These are phyloP conservation scores for Lampropteryx suffumata DNA, from an alignment of 2,888 invertebrate genomes.

Conservation along the genomic window DNA sequence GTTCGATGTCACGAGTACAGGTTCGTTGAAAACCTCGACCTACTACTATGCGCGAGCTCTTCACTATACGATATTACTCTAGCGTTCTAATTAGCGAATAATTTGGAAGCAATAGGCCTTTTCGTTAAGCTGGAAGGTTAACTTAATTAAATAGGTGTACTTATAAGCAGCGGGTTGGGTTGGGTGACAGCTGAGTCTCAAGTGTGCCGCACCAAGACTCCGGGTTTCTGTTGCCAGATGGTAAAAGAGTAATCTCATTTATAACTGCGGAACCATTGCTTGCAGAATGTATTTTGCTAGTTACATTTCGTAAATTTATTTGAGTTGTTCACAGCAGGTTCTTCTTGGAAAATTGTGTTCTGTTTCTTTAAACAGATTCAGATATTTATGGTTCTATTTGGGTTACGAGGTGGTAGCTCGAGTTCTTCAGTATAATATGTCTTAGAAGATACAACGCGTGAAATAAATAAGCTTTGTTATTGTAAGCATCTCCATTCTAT, in stretches of 20 bases:
- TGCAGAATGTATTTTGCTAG: slow-evolving; percentile 1
- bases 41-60: neutral
- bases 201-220: slow-evolving; percentile 14
- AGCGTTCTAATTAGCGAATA: slow-evolving; percentile 51
- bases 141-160: slow-evolving; percentile 52
- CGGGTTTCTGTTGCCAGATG: slow-evolving; percentile 13
- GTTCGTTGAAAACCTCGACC: neutral
- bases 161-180: slow-evolving; percentile 41
- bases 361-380: no score
- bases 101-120: slow-evolving; percentile 44
- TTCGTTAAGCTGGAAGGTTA: slow-evolving; percentile 25
- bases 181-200: slow-evolving; percentile 26
- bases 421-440: no score
- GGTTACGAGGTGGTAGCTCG: no score
- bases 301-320: slow-evolving; percentile 4
- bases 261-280: slow-evolving; percentile 3
- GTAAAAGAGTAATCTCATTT: slow-evolving; percentile 11
- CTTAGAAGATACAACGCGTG: no score
- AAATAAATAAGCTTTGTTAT: no score
- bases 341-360: no score
- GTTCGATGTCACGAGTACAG: neutral
- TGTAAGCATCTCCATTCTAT: no score
- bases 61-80: slow-evolving; percentile 25
- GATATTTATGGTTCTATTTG: no score
- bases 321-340: neutral